Evolutionary conservation across 2,888 invertebrate genomes (phyloP), one percentile per base, ranked within the genome.

Genomic region (Timema cristinae): DNA sequence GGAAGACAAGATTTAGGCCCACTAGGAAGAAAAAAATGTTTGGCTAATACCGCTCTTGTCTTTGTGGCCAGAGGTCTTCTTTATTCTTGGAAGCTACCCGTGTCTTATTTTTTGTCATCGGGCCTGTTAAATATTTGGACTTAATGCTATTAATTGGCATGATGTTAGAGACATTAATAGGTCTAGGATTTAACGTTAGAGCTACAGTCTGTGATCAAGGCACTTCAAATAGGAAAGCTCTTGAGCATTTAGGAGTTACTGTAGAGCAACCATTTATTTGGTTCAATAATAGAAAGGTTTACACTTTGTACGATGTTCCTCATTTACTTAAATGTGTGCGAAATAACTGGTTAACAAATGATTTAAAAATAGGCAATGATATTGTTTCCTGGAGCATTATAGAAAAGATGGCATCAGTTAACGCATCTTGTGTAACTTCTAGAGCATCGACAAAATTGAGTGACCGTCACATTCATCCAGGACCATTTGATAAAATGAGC

Each of bases 71-170:
- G 73, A 52, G 77, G 77, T 5, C 63, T 77, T 4, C 73, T 72
- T 48, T 74, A 73, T 11, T 59, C 74, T n/a, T 78, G 78, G 78
- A 77, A 77, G 69, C 76, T 77, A 56, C 76, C 77, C 4, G 69
- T 78, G n/a, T 69, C 74, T 61, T 78, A 76, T 74, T 76, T 73
- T 69, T 77, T 32, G n/a, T 74, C 75, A 13, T 50, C 72, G 51
- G 73, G 15, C 73, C 73, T 47, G 72, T 75, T 8, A 61, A 13
- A 32, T 71, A 73, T 10, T 66, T 47, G 16, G 48, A 73, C 8
- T 71, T 77, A 47, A 54, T 48, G 6, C 8, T 68, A 32, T 67
- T 77, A 56, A 73, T 77, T 16, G 68, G 68, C 52, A 71, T 70
- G 51, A 69, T 71, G 59, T 69, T 77, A 16, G 54, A 61, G 52